A percentile compares a stretch with the other conserved stretches of the same genome.
Evolutionary conservation across 2,797 vertebrate species (phyloP).

Genomic region (Carcharodon carcharias): DNA sequence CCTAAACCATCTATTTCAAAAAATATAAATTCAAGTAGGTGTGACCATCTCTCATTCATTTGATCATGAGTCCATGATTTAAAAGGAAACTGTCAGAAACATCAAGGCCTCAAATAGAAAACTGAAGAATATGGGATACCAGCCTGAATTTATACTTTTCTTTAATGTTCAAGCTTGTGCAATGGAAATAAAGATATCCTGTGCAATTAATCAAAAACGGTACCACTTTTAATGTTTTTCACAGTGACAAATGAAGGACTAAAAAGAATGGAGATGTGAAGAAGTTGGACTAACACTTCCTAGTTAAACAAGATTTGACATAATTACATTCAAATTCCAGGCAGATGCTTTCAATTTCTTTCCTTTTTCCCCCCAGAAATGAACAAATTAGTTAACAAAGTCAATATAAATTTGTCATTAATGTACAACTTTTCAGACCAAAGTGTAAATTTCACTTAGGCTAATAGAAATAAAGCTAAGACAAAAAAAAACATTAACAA

Average conservation of each 20-base stretch:
- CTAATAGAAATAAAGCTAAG: background rate
- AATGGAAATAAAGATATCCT: background rate
- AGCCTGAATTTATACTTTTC: background rate
- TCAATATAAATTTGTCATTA: background rate
- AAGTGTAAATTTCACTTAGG: background rate
- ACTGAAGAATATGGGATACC: background rate
- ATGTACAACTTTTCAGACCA: background rate
- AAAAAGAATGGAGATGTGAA: background rate
- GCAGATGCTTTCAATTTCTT: background rate
- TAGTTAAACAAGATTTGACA: background rate
- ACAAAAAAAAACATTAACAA: background rate
- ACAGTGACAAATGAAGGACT: background rate
- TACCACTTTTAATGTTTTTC: background rate
- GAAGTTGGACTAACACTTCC: background rate
- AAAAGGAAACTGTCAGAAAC: background rate
- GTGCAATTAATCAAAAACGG: background rate
- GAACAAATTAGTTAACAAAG: background rate
- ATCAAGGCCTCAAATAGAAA: background rate
- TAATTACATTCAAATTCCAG: background rate
- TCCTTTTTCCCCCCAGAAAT: background rate
- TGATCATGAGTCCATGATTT: background rate
- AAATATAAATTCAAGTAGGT: background rate
- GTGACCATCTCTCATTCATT: background rate
- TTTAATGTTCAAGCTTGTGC: background rate
- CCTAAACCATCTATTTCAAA: background rate